phyloP scores from a whole-genome alignment of 64 coral and sea anemone species.

The Dendrophyllia cribrosa region DNA sequence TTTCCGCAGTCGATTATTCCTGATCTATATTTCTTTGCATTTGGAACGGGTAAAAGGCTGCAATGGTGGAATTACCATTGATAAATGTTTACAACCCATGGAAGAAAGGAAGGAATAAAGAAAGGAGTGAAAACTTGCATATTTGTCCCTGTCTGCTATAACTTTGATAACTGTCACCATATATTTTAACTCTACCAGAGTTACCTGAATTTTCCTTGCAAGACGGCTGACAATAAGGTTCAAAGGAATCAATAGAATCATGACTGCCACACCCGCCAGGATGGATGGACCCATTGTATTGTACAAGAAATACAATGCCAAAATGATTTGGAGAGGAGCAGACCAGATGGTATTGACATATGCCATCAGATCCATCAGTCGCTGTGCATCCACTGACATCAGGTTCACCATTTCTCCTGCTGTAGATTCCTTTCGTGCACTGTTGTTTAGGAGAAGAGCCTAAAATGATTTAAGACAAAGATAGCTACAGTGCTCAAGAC shows the following conservation, averaged over 20 bases:
- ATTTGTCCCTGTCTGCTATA: too few species aligned
- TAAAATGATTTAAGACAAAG: slow-evolving; percentile 33
- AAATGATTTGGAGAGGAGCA: slow-evolving; percentile 56
- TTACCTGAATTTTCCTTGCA: slow-evolving; percentile 75
- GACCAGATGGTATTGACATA: slow-evolving; percentile 81
- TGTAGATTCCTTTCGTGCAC: slow-evolving; percentile 75
- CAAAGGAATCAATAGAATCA: slow-evolving; percentile 76
- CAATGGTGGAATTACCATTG: too few species aligned
- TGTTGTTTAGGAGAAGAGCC: slow-evolving; percentile 79
- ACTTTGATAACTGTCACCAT: too few species aligned
- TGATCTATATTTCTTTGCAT: too few species aligned
- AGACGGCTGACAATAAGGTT: slow-evolving; percentile 66
- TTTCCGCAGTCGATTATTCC: too few species aligned
- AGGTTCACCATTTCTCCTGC: slow-evolving; percentile 92
- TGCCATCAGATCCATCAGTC: slow-evolving; percentile 72
- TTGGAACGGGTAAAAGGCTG: too few species aligned
- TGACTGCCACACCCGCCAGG: slow-evolving; percentile 82
- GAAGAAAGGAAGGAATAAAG: too few species aligned
- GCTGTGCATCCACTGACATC: slow-evolving; percentile 92
- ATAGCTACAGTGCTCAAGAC: background rate
- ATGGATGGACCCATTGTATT: slow-evolving; percentile 78
- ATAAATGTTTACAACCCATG: too few species aligned
- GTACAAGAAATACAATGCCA: slow-evolving; percentile 81
- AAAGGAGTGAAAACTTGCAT: too few species aligned
- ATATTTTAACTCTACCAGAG: background rate